A percentile compares a stretch with the other conserved stretches of the same genome.
Conservation (phyloP, 1,140 invertebrate genomes). For the Drosophila azteca region DNA sequence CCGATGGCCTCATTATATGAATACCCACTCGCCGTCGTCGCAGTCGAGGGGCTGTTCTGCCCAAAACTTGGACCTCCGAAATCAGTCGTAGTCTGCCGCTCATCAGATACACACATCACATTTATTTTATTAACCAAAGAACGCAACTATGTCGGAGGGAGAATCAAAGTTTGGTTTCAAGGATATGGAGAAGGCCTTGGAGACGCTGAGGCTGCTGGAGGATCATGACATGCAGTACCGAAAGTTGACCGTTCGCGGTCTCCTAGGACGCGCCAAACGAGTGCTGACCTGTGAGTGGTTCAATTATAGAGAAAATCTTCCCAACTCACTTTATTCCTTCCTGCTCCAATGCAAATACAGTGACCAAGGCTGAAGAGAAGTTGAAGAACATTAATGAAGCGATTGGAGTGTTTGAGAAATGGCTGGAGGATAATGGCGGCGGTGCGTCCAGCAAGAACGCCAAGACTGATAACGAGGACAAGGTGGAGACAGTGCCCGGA, state of each 20-base stretch:
- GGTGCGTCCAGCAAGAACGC: conserved; percentile 84
- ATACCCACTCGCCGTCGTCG: background rate
- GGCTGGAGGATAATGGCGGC: conserved; percentile 86
- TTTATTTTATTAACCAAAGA: conserved; percentile 19
- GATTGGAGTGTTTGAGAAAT: conserved; percentile 87
- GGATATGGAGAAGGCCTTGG: conserved; percentile 87
- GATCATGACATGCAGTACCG: conserved; percentile 87
- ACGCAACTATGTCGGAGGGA: conserved; percentile 77
- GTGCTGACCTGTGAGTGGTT: conserved; percentile 86
- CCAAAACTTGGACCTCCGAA: conserved; percentile 4
- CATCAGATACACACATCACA: conserved; percentile 5
- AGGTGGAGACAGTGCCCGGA: conserved; percentile 86
- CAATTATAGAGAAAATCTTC: too few species aligned
- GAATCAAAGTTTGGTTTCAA: conserved; percentile 89
- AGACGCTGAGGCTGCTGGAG: conserved; percentile 86
- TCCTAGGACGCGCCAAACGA: conserved; percentile 87
- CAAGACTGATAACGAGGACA: conserved; percentile 80
- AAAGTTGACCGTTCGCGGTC: conserved; percentile 86
- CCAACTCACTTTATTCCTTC: background rate
- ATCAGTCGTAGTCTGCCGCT: conserved; percentile 52
- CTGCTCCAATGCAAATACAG: conserved; percentile 72
- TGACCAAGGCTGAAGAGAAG: conserved; percentile 89
- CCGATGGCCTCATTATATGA: conserved; percentile 16
- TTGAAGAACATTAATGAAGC: conserved; percentile 88
- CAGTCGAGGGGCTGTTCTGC: background rate